These are phyloP conservation scores for Reticulitermes lucifugus DNA, from an alignment of 2,888 invertebrate genomes.

Conservation along the genomic window DNA sequence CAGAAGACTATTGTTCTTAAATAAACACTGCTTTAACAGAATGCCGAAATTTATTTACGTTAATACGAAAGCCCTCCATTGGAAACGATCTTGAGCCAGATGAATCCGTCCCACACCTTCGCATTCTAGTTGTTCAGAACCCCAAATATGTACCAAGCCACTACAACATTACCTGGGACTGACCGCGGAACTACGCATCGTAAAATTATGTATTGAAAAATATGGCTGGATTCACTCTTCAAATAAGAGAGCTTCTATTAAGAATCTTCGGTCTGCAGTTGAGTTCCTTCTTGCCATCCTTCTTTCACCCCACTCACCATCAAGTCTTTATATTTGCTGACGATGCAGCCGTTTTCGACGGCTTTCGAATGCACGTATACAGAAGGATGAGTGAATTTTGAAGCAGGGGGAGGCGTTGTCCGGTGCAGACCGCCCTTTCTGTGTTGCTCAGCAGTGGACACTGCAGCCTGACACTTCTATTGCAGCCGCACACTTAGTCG, in stretches of 20 bases:
- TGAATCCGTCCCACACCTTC: neutral
- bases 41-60: no score
- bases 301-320: neutral
- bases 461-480: neutral
- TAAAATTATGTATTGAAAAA: neutral
- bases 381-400: slow-evolving; percentile 5
- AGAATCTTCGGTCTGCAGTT: neutral
- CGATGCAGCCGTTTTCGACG: neutral
- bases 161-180: no score
- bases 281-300: neutral
- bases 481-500: neutral
- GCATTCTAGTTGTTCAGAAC: neutral
- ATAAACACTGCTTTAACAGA: no score
- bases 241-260: neutral
- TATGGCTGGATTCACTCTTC: neutral
- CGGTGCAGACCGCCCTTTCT: neutral
- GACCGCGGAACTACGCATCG: no score
- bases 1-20: no score
- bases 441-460: neutral
- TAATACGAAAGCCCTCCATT: no score
- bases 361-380: neutral
- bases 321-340: neutral
- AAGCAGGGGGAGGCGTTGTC: neutral
- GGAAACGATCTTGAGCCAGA: no score
- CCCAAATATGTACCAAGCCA: neutral